These are phyloP conservation scores for Polietes domitor DNA, from an alignment of 2,888 invertebrate species.

Conservation along the genomic window DNA sequence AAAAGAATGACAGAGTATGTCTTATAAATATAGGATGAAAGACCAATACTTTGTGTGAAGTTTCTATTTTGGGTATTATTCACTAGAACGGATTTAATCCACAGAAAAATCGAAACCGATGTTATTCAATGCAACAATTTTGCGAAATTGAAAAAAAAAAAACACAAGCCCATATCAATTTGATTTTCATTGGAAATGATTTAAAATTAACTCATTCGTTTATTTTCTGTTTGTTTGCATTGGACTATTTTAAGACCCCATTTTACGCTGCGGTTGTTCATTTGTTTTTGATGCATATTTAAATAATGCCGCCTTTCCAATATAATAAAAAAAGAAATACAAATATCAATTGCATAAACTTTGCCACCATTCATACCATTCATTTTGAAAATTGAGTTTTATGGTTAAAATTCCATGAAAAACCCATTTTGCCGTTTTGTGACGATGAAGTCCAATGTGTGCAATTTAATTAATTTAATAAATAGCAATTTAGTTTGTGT, in stretches of 20 bases:
- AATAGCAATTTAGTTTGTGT: slow-evolving; percentile 37
- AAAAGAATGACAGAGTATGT: too few relatives aligned
- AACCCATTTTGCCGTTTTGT: slow-evolving; percentile 25
- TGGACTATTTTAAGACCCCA: not conserved
- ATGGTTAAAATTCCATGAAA: slow-evolving; percentile 45
- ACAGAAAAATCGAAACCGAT: too few relatives aligned
- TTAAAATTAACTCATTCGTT: too few relatives aligned
- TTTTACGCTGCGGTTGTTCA: not conserved
- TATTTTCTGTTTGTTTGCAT: too few relatives aligned
- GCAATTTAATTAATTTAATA: slow-evolving; percentile 12
- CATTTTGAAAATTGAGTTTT: slow-evolving; percentile 1
- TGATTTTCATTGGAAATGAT: too few relatives aligned
- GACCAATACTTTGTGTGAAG: too few relatives aligned
- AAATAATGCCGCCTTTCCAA: not conserved
- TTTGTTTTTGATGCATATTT: not conserved
- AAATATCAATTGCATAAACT: slow-evolving; percentile 30
- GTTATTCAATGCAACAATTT: too few relatives aligned
- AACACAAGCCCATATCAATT: too few relatives aligned
- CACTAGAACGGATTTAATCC: too few relatives aligned
- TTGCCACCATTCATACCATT: slow-evolving; percentile 1
- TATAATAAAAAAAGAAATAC: not conserved
- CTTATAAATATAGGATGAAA: too few relatives aligned
- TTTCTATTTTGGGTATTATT: too few relatives aligned
- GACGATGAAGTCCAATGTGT: not conserved
- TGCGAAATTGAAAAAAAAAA: too few relatives aligned